Base-by-base conservation (phyloP, 2,888 invertebrate genomes). In the Eumerus sabulonum region DNA sequence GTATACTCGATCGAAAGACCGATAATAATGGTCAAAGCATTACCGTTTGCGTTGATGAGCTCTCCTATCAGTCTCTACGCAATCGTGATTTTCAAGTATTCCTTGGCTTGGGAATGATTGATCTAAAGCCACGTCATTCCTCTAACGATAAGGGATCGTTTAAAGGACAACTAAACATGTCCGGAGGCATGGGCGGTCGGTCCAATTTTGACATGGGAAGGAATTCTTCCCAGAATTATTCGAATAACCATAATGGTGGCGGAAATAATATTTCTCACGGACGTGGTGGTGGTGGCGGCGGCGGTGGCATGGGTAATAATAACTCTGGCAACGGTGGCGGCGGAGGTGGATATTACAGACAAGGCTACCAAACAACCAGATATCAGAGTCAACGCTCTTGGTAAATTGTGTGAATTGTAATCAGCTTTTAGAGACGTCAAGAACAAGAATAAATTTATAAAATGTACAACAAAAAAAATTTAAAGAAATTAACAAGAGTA, bases 31-130 rank as follows among this genome's bases (percentile, higher is more conserved):
- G 79, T 19, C 79, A 79, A 35, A 56, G 36, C 17, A 79, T 79
- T 38, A 74, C 68, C n/a, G 64, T 79, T n/a, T 57, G 74, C 54
- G 79, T 79, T 0, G 68, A 70, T 64, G 79, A 74, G 74, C 79
- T 59, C 56, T 74, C 74, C 44, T 64, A 74, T 54, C 68, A 70
- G 59, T 38, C 70, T 70, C 79, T 79, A 9, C 54, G 70, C 50
- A 59, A n/a, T 51, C 59, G 74, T 18, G 68, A 79, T 56, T 79
- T 79, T 16, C 63, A 64, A 44, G 79, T 79, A 36, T 79, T 79
- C 50, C 63, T 79, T 17, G 74, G 79, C 5, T 11, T 79, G 9
- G 79, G 79, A 14, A 44, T 74, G 16, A 68, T 79, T 13, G 79
- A 79, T 17, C 14, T 79, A 0, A 74, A 70, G 19, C 74, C 70